These are phyloP conservation scores for Mirounga angustirostris DNA, from an alignment of 2,113 vertebrate genomes.

Conservation along the genomic window DNA sequence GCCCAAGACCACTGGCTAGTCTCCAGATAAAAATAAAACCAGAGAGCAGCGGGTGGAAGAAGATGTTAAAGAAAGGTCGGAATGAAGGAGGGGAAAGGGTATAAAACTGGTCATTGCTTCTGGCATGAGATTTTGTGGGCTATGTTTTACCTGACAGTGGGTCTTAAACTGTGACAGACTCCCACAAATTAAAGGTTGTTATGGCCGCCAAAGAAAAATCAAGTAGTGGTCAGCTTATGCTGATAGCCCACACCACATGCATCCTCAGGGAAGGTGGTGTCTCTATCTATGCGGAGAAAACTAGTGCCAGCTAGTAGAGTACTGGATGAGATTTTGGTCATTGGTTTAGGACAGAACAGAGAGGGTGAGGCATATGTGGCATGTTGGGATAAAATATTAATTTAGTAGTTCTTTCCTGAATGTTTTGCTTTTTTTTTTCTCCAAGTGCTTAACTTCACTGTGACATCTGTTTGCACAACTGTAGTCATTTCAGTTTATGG, in stretches of 20 bases:
- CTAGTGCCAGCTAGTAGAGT: neutral
- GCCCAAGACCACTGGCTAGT: conserved; percentile 29
- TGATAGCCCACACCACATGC: neutral
- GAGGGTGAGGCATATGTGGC: conserved; percentile 40
- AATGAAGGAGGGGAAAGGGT: neutral
- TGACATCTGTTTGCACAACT: conserved; percentile 81
- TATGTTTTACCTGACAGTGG: conserved; percentile 50
- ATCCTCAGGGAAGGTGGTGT: neutral
- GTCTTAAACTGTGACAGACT: neutral
- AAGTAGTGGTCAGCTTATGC: neutral
- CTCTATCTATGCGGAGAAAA: neutral
- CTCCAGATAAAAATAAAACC: conserved; percentile 11
- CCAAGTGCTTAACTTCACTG: conserved; percentile 65
- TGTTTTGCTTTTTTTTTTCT: conserved; percentile 60
- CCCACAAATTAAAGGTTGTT: neutral
- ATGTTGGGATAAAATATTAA: conserved; percentile 60
- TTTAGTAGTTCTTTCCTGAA: conserved; percentile 69
- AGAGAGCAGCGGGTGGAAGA: neutral
- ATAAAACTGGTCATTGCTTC: neutral
- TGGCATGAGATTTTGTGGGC: neutral
- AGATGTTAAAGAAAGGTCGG: neutral
- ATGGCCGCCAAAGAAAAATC: neutral
- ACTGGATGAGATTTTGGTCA: neutral
- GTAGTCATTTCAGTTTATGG: conserved; percentile 83
- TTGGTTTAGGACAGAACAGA: conserved; percentile 33